Percentiles rank a stretch among this genome's conserved stretches.
phyloP scores from a whole-genome alignment of 2,888 invertebrate genomes.

The Acanthosepion lycidas region DNA sequence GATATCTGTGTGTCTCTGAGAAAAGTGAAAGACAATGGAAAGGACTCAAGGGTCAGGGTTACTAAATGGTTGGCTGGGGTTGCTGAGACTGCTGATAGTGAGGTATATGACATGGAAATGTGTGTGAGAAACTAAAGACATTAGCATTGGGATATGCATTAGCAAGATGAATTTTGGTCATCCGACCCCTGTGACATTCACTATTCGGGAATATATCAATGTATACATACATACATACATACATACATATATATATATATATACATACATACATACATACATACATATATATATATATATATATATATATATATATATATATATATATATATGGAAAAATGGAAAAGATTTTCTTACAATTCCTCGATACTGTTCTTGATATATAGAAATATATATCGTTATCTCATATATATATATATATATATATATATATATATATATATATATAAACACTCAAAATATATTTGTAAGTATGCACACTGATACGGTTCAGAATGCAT shows the following conservation, averaged over 20 bases:
- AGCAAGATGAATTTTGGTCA: slow-evolving; percentile 23
- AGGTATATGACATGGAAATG: not conserved
- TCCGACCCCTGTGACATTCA: not conserved
- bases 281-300: not conserved
- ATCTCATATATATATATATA: too few relatives aligned
- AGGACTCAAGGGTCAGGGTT: not conserved
- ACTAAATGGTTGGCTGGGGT: not conserved
- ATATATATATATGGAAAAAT: too few relatives aligned
- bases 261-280: not conserved
- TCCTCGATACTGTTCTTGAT: too few relatives aligned
- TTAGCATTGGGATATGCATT: slow-evolving; percentile 9
- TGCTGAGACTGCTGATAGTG: not conserved
- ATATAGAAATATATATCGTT: too few relatives aligned
- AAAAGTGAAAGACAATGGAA: not conserved
- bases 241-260: not conserved
- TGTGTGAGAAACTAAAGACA: not conserved
- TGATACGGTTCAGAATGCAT: too few relatives aligned
- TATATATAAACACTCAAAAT: too few relatives aligned
- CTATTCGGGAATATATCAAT: not conserved
- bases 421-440: too few relatives aligned
- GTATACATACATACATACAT: not conserved
- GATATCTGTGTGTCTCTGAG: not conserved
- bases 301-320: not conserved
- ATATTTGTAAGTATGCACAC: too few relatives aligned
- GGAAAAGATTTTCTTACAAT: too few relatives aligned